These are phyloP conservation scores for Callipepla californica DNA, from an alignment of 2,113 vertebrate genomes.

Conservation along the genomic window DNA sequence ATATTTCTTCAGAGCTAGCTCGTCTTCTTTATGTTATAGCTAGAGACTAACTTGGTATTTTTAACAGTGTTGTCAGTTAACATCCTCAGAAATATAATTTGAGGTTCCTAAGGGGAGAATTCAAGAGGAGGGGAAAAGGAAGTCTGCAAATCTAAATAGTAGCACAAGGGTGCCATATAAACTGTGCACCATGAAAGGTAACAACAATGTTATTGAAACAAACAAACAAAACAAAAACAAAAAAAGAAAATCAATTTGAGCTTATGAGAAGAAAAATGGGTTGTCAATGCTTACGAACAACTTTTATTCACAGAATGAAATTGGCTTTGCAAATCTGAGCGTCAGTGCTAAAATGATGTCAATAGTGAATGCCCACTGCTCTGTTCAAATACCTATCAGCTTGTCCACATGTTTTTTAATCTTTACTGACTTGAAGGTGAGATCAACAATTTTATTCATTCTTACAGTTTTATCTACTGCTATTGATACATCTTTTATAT, in stretches of 20 bases:
- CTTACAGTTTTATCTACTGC: not conserved
- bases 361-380: not conserved
- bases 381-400: not conserved
- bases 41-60: not conserved
- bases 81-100: not conserved
- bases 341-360: not conserved
- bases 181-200: not conserved
- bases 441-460: not conserved
- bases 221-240: too few relatives aligned
- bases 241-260: not conserved
- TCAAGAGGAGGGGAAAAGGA: not conserved
- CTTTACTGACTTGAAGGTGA: not conserved
- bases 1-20: not conserved
- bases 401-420: not conserved
- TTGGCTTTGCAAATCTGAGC: not conserved
- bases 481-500: not conserved
- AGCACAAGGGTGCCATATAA: not conserved
- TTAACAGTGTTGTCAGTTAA: not conserved
- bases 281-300: rapidly evolving
- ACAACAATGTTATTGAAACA: not conserved
- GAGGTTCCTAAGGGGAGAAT: not conserved
- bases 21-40: not conserved
- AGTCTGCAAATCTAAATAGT: not conserved
- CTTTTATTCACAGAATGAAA: not conserved
- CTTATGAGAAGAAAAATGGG: not conserved